phyloP scores from a whole-genome alignment of 2,888 invertebrate genomes.

The Molorchus minor region DNA sequence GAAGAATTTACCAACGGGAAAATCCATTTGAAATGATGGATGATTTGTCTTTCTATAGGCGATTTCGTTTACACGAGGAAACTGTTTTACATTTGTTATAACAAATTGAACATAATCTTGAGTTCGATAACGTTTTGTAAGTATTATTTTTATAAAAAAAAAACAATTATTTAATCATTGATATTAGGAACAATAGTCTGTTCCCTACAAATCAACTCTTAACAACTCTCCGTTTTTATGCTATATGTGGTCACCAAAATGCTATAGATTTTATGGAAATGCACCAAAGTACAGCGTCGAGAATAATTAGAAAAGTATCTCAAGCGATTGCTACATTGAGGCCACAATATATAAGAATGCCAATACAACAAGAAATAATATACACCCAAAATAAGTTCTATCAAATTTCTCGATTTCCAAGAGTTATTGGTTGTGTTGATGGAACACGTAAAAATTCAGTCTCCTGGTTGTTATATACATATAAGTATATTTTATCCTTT shows the following conservation, averaged over 20 bases:
- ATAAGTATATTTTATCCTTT: neutral
- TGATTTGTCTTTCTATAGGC: neutral
- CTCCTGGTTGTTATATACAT: neutral
- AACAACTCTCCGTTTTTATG: neutral
- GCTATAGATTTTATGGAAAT: neutral
- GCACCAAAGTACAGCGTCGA: neutral
- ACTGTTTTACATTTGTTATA: constrained; percentile 5
- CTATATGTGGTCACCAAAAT: neutral
- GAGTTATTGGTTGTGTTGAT: constrained; percentile 2
- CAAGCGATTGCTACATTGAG: neutral
- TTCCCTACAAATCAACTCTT: neutral
- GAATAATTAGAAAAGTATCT: neutral
- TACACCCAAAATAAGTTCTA: neutral
- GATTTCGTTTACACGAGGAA: constrained; percentile 1
- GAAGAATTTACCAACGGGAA: neutral
- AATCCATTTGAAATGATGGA: constrained; percentile 5
- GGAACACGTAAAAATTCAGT: constrained; percentile 12
- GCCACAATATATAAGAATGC: neutral
- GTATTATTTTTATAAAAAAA: constrained; percentile 2
- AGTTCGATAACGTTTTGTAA: constrained; percentile 3
- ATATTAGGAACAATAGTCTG: neutral
- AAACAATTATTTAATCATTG: neutral
- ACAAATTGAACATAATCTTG: constrained; percentile 4
- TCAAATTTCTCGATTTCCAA: constrained; percentile 9
- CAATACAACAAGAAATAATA: constrained; percentile 2